Percentiles rank a stretch among this genome's conserved stretches.
Evolutionary conservation across 2,888 invertebrate genomes (phyloP).

Genomic region (Petrolisthes cinctipes): DNA sequence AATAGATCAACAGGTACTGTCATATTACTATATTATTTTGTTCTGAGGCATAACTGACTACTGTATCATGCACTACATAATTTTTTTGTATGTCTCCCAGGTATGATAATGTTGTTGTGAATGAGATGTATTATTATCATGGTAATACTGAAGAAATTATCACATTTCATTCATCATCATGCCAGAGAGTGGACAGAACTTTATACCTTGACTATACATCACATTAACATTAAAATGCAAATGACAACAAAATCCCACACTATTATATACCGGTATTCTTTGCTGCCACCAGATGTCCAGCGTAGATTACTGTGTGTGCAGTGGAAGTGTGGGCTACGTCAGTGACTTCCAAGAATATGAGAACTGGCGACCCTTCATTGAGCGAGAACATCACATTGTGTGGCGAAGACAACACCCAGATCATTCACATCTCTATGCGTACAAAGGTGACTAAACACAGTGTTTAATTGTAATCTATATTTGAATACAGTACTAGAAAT

Average conservation of each 20-base stretch:
- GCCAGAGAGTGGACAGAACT: background rate
- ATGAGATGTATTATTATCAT: slow-evolving; percentile 63
- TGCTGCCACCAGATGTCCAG: slow-evolving; percentile 38
- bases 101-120: slow-evolving; percentile 70
- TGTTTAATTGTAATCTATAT: background rate
- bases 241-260: no score
- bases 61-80: no score
- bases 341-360: slow-evolving; percentile 39
- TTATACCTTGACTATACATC: background rate
- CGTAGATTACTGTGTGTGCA: slow-evolving; percentile 63
- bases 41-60: no score
- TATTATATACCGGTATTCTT: no score
- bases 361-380: slow-evolving; percentile 82
- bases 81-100: slow-evolving; percentile 70
- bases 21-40: slow-evolving; percentile 32
- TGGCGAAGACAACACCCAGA: slow-evolving; percentile 79
- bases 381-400: slow-evolving; percentile 82
- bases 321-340: slow-evolving; percentile 43
- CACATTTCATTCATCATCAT: background rate
- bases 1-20: slow-evolving; percentile 69
- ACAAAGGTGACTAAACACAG: slow-evolving; percentile 75
- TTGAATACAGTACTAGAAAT: background rate
- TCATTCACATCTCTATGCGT: slow-evolving; percentile 80
- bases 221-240: background rate
- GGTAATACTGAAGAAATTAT: background rate